Conservation (phyloP, 1,140 invertebrate genomes). For the Aleiodes sp. region DNA sequence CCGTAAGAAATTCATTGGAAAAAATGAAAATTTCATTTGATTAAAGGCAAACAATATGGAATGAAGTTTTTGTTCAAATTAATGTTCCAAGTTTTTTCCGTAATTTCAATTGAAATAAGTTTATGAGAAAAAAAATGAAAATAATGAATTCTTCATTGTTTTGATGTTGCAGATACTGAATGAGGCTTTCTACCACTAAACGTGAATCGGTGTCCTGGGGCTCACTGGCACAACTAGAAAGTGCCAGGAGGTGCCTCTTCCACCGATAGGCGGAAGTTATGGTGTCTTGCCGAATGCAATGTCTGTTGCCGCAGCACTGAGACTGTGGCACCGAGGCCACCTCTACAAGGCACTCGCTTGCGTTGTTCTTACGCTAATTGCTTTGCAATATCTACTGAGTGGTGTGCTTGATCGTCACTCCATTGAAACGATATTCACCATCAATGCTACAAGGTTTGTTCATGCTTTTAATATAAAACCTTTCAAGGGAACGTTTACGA, state of each 20-base stretch:
- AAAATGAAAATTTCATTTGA: no score
- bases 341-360: conserved; percentile 62
- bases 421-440: conserved; percentile 64
- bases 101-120: no score
- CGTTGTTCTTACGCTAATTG: conserved; percentile 59
- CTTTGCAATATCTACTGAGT: conserved; percentile 64
- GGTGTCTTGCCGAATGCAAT: conserved; percentile 61
- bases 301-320: conserved; percentile 60
- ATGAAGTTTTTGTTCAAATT: no score
- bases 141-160: no score
- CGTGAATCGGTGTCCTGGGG: neutral
- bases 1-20: no score
- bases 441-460: conserved; percentile 62
- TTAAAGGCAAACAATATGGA: no score
- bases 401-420: conserved; percentile 60
- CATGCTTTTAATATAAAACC: no score
- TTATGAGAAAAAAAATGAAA: no score
- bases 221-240: neutral
- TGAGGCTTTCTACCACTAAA: neutral
- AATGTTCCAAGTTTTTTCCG: no score
- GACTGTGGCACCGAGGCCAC: conserved; percentile 64
- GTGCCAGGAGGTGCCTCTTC: conserved; percentile 39
- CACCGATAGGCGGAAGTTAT: conserved; percentile 59
- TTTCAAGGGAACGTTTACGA: no score
- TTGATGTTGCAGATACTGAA: neutral